Conservation (phyloP, 1,140 invertebrate genomes). For the Lordiphosa mommai region DNA sequence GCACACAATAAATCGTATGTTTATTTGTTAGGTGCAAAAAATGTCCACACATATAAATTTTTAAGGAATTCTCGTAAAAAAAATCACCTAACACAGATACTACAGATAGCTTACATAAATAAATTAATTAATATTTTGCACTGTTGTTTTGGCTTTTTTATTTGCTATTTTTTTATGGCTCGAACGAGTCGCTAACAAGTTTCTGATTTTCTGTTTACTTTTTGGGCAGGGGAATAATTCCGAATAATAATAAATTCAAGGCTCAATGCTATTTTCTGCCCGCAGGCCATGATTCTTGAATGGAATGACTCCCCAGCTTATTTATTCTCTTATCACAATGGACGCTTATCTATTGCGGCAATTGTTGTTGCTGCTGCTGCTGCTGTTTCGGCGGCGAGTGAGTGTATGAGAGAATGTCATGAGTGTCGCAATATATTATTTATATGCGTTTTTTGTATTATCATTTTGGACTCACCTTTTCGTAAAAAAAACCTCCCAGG, state of each 20-base stretch:
- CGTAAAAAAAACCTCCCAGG: constrained; percentile 6
- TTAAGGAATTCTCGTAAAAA: constrained; percentile 22
- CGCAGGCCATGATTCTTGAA: neutral
- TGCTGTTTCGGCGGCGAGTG: too few species aligned
- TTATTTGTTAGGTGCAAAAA: constrained; percentile 41
- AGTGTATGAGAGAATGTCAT: constrained; percentile 27
- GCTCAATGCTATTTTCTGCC: neutral
- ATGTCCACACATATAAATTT: constrained; percentile 5
- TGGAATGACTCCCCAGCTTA: neutral
- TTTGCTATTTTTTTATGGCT: constrained; percentile 5
- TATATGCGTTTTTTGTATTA: constrained; percentile 8
- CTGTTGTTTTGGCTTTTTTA: neutral
- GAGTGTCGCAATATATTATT: constrained; percentile 19
- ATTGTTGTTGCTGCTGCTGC: constrained; percentile 2
- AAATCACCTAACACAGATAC: constrained; percentile 15
- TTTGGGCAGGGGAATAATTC: neutral
- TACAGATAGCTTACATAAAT: constrained; percentile 42
- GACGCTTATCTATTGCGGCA: constrained; percentile 3
- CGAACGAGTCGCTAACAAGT: constrained; percentile 27
- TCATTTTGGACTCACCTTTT: constrained; percentile 35
- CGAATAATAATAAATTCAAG: neutral
- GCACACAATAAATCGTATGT: constrained; percentile 27
- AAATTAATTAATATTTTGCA: constrained; percentile 21
- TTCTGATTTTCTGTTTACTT: neutral
- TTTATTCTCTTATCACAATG: neutral